Evolutionary conservation across 2,113 vertebrate genomes (phyloP), one percentile per base, ranked within the genome.

Genomic region (Connochaetes taurinus): DNA sequence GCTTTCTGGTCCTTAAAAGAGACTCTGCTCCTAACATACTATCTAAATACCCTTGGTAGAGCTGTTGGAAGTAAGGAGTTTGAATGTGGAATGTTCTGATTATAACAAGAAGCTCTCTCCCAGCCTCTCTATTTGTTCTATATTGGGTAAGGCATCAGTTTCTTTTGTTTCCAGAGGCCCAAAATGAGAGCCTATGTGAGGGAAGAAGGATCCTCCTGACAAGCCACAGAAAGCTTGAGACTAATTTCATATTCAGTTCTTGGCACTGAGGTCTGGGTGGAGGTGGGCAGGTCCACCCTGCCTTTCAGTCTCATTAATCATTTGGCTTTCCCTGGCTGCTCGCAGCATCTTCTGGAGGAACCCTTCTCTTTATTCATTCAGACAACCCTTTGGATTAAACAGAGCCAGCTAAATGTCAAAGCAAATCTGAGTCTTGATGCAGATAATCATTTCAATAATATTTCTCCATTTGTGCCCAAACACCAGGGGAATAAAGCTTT

Each of bases 401-500:
- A 99, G 99, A 99, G 99, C 99, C 99, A 99, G 99, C 99, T 99
- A 99, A 99, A 99, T 99, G 99, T 99, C 99, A 99, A 99, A 99
- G 99, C 99, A 99, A 99, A 99, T 99, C 99, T 99, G 99, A 99
- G 99, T 99, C 99, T 99, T 99, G 99, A 99, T 99, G 99, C 99
- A 99, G 99, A 99, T 99, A 99, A 99, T 99, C 99, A 99, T 99
- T 99, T 99, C 99, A 99, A 99, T 99, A 99, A 99, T 99, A 99
- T 99, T 99, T 99, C 99, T 99, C 99, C 99, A 99, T 99, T 99
- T 99, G 99, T 99, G 99, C 99, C 99, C 99, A 99, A 98, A 99
- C 99, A 99, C 99, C 99, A 99, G 98, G 99, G 99, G 99, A 99
- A 99, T 99, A 99, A 99, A 99, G 99, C 99, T 99, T 99, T 99